A percentile compares a stretch with the other conserved stretches of the same genome.
These are phyloP conservation scores for Amblyraja radiata DNA, from an alignment of 2,797 vertebrate species.

Conservation along the genomic window DNA sequence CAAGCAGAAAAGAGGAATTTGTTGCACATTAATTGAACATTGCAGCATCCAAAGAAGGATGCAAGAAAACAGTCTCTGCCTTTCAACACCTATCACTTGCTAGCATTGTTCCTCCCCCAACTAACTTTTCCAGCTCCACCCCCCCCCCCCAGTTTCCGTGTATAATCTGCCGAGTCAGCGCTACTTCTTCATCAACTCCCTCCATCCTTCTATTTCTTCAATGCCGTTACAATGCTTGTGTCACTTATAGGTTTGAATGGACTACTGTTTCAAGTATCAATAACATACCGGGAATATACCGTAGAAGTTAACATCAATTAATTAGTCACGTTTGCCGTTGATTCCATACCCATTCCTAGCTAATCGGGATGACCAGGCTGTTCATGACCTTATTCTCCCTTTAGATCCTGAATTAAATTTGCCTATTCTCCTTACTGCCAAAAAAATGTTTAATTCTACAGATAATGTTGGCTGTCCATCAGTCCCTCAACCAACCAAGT, in stretches of 20 bases:
- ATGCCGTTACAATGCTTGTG: too few species aligned
- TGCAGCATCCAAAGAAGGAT: neutral
- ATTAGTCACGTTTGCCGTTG: neutral
- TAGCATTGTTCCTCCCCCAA: too few species aligned
- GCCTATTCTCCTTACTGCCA: neutral
- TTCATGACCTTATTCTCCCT: neutral
- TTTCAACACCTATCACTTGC: neutral
- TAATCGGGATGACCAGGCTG: neutral
- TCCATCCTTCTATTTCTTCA: neutral
- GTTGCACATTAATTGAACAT: neutral
- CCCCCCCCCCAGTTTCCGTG: neutral
- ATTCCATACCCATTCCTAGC: neutral
- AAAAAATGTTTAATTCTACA: neutral
- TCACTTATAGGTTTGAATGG: neutral
- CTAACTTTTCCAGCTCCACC: too few species aligned
- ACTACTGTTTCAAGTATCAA: neutral
- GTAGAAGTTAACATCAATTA: neutral
- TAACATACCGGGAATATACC: neutral
- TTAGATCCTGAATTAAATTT: neutral
- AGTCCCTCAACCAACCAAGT: neutral
- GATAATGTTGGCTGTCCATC: neutral
- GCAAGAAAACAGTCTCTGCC: neutral
- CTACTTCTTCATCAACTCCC: neutral
- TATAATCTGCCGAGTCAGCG: neutral
- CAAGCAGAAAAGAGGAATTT: neutral